Evolutionary conservation across 2,888 invertebrate genomes (phyloP).

Genomic region (Tetragonula carbonaria): DNA sequence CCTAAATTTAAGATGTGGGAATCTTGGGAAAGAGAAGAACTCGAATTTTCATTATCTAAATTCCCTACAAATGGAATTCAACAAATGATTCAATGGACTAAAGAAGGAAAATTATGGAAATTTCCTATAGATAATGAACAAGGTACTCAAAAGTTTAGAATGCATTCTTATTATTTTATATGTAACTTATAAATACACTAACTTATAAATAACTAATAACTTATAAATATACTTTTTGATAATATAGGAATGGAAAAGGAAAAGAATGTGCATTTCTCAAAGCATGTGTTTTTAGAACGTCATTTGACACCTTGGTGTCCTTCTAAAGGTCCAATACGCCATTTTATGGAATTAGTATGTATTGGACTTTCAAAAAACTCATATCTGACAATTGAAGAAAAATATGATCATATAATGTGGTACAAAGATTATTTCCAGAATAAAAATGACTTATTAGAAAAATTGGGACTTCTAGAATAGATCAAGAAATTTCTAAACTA

Average conservation of each 20-base stretch:
- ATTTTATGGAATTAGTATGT: constrained; percentile 98
- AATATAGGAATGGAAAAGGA: constrained; percentile 88
- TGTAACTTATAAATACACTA: not conserved
- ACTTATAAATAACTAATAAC: not conserved
- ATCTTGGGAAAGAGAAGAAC: constrained; percentile 87
- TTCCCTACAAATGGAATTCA: constrained; percentile 95
- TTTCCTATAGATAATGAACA: constrained; percentile 99
- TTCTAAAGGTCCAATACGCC: constrained; percentile 93
- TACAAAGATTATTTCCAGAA: constrained; percentile 94
- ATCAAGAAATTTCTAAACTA: constrained; percentile 23
- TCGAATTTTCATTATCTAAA: constrained; percentile 88
- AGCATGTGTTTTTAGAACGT: constrained; percentile 96
- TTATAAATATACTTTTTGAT: constrained; percentile 29
- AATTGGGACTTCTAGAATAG: constrained; percentile 87
- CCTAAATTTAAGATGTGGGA: constrained; percentile 89
- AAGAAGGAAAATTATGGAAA: constrained; percentile 97
- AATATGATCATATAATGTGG: constrained; percentile 95
- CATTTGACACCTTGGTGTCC: constrained; percentile 96
- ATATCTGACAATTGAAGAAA: constrained; percentile 94
- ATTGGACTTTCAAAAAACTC: constrained; percentile 97
- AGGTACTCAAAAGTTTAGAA: constrained; percentile 85
- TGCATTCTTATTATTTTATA: not conserved
- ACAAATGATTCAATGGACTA: constrained; percentile 97
- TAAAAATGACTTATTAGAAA: constrained; percentile 89
- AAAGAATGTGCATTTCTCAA: constrained; percentile 91